Base-by-base conservation (phyloP, 2,888 invertebrate species). In the Synergus gifuensis region DNA sequence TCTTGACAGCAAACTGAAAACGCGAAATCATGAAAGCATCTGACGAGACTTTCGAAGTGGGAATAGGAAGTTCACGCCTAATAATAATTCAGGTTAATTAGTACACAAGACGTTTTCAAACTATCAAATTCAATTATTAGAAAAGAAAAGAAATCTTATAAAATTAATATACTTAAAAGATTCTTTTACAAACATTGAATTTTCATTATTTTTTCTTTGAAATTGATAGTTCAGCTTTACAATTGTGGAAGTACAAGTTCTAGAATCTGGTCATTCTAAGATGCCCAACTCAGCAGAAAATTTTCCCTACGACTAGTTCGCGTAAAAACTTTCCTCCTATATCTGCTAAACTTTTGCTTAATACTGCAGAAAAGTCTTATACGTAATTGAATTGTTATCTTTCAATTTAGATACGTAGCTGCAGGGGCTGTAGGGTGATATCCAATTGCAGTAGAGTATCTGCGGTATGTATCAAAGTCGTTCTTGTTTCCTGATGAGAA, bases 11-110 rank as follows among this genome's bases (percentile, higher is more conserved):
- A 60, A 62, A 67, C 77, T 78, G 77, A 80, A 78, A 83, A 79
- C 76, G 79, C 63, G 78, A 78, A 78, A 76, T 64, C 49, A 12
- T 60, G 66, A 58, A 63, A 42, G 66, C 36, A 22, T 42, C 67
- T 58, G 44, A 16, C 67, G 77, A 63, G 69, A 78, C 18, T 69
- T 76, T 36, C 46, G 60, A 73, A 79, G 66, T 67, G 36, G 58
- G 54, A 77, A 80, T 76, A 67, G 22, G 22, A 28, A 67, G 44
- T 76, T 76, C 11, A 49, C 66, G 66, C 18, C 73, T 73, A 58
- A 54, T 64, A 79, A 73, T 79, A 80, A 79, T 81, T 49, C 69
- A 44, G 67, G 76, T 69, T 82, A 80, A 80, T 77, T 78, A 81
- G 62, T 79, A 76, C 79, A 69, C 78, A 77, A 64, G n/a, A 8